Evolutionary conservation across 1,140 invertebrate species (phyloP), one percentile per base, ranked within the genome.

Genomic region (Melitaea cinxia): DNA sequence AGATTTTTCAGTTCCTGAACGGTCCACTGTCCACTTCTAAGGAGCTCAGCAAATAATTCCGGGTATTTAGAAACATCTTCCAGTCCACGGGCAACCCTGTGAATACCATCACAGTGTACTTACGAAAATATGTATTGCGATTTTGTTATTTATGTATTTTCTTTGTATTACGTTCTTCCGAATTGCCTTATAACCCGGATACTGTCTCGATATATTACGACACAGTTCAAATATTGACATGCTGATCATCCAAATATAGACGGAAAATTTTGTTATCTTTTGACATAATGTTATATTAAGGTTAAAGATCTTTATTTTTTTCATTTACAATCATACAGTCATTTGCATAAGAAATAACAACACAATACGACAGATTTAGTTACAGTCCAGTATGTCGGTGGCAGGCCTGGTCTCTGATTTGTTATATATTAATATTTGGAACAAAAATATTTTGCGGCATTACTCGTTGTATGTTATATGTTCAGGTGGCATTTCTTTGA

Each of bases 21-120:
- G 33, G 93, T 93, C 95, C 95, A 97, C 61, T 93, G 92, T 26
- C 94, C 93, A 49, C 93, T 93, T 66, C 93, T 92, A 42, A 95
- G 84, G 7, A 95, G 85, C 60, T 94, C 92, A 1, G 94, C 94
- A 77, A 94, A 96, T 49, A 97, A 91, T 71, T 94, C 93, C 1
- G 96, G 96, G 88, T 96, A 97, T 78, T 94, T 95, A 26, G 95
- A 96, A 2, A 96, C 96, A 85, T 97, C 96, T 83, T 97, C 96
- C 65, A 97, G 86, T 9, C 96, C 96, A 53, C 93, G 91, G 35
- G 95, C 93, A 26, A 95, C 94, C 79, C 95, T 95, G 78, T 15
- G 53, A 59, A 58, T 19, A 60, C 57, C 26, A 26, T 56, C 0
- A 1, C 1, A 1, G 2, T 47, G 19, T 21, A 45, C 15, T 6